Base-by-base conservation (phyloP, 2,797 vertebrate species). In the Sphenodon punctatus region DNA sequence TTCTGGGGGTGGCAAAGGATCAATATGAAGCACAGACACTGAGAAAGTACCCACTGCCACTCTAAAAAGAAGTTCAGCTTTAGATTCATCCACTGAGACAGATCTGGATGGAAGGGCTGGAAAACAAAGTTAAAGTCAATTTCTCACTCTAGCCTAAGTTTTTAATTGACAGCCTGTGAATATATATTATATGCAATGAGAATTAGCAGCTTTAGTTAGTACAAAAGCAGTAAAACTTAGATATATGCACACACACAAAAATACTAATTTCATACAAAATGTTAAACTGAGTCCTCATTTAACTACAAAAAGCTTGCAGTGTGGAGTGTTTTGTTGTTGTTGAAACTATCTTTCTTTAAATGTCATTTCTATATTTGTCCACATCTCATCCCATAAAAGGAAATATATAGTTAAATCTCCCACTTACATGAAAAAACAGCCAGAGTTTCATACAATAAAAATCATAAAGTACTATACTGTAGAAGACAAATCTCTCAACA, bases 21-120 rank as follows among this genome's bases (percentile, higher is more conserved):
- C 99, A 32, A 99, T 98, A 94, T 99, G 98, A 88, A 99, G 98
- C 67, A 99, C 97, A 10, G 97, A 98, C 58, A 98, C 39, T 22
- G 97, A 98, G 79, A 98, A 93, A 88, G 96, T 96, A 85, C 97
- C 96, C 85, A 99, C 89, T 4, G 96, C 94, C 87, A 99, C 92
- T 94, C 95, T 96, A 74, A 98, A 96, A 83, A 99, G 97, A 45
- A 99, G 94, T 92, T 99, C 98, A 70, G 98, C 99, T 87, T 97
- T 97, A 20, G 98, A 98, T 92, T 99, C 98, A 88, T 99, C 98
- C 94, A 95, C 77, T 67, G 97, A 97, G 61, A 97, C 96, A 71
- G 97, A 95, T 96, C 99, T 98, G 80, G 97, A 96, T 7, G 96
- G 95, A 94, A 98, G 97, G 76, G 97, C 98, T 99, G 95, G 92